phyloP scores from a whole-genome alignment of 2,797 vertebrate genomes.

The Lagorchestes hirsutus region DNA sequence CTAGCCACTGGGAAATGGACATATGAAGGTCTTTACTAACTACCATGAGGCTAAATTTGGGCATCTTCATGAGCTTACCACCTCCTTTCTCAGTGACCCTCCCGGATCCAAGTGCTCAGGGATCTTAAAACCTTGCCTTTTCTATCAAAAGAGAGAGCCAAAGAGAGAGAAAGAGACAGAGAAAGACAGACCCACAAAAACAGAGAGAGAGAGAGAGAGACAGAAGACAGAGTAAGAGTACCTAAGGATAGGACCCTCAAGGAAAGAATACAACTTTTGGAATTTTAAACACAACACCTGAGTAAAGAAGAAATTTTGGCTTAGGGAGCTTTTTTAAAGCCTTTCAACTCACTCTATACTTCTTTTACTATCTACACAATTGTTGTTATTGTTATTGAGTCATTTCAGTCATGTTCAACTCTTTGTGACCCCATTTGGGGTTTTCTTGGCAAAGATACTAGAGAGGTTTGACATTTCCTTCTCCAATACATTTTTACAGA shows the following conservation, averaged over 20 bases:
- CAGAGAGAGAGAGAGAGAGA: background rate
- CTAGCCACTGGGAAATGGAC: background rate
- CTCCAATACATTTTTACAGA: background rate
- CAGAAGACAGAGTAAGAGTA: background rate
- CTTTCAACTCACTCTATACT: background rate
- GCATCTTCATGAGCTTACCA: slow-evolving; percentile 3
- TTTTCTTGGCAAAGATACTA: too few relatives aligned
- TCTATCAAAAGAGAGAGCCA: background rate
- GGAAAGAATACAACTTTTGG: background rate
- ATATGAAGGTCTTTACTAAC: background rate
- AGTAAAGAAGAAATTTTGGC: background rate
- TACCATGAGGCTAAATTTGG: background rate
- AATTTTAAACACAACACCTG: background rate
- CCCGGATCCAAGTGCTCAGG: background rate
- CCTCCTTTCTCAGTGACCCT: background rate
- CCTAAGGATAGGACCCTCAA: background rate
- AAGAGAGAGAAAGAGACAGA: background rate
- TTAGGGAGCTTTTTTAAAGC: background rate
- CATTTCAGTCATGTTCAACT: too few relatives aligned
- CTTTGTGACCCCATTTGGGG: too few relatives aligned
- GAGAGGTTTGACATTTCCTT: background rate
- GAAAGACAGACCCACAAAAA: background rate
- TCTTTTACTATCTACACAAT: background rate
- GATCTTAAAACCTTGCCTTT: background rate
- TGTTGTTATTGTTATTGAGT: background rate